Percentiles rank a stretch among this genome's conserved stretches.
These are phyloP conservation scores for Crotalus tigris DNA, from an alignment of 2,113 vertebrate species.

Conservation along the genomic window DNA sequence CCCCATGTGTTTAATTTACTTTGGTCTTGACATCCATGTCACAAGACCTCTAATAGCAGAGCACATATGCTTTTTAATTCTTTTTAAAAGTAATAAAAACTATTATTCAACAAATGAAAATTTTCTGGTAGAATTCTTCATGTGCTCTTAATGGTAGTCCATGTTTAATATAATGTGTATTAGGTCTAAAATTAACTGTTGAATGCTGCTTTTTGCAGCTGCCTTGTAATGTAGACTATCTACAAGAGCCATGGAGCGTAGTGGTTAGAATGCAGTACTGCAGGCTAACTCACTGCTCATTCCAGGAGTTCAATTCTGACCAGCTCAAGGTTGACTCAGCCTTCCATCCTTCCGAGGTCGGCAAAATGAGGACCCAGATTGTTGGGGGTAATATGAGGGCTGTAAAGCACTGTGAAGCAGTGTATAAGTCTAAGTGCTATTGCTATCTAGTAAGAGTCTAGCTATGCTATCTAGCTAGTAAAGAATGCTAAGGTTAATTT, in stretches of 20 bases:
- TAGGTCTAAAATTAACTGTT: background rate
- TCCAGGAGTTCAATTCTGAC: too few species aligned
- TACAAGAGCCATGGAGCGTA: too few species aligned
- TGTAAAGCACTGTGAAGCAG: too few species aligned
- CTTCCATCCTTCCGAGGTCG: too few species aligned
- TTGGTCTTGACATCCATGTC: background rate
- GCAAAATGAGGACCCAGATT: too few species aligned
- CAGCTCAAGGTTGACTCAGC: too few species aligned
- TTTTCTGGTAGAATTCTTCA: background rate
- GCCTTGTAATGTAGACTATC: too few species aligned
- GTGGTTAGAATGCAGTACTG: too few species aligned
- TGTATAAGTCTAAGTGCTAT: too few species aligned
- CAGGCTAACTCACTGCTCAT: too few species aligned
- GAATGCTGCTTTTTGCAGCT: background rate
- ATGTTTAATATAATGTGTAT: background rate
- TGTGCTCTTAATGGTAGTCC: background rate
- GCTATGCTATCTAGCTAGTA: background rate
- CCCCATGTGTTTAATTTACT: background rate
- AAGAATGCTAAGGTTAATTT: background rate
- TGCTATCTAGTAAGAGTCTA: too few species aligned
- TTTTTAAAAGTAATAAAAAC: background rate
- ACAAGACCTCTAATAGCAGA: background rate
- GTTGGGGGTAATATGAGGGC: too few species aligned
- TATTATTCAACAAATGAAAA: background rate
- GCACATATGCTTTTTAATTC: background rate